Evolutionary conservation across 2,113 vertebrate genomes (phyloP), one percentile per base, ranked within the genome.

Genomic region (Phrynocephalus versicolor): DNA sequence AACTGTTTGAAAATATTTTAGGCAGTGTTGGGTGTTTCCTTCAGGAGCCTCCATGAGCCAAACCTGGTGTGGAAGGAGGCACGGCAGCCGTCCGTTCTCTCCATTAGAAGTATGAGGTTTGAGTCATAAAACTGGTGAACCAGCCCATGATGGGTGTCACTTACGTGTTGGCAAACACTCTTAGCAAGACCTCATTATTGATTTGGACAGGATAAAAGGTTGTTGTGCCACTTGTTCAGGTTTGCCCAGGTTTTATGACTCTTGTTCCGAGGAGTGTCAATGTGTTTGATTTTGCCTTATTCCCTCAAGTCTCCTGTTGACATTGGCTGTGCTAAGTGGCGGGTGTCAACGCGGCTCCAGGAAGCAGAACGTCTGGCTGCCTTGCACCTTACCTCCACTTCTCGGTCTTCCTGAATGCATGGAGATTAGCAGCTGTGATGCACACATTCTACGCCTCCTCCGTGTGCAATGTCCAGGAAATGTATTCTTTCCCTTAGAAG

Each of bases 241-340:
- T 91, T 90, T 93, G 93, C 41, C 65, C 91, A 93, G 92, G 91
- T 93, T 95, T 95, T 95, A 94, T 90, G 89, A 92, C 91, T 92
- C 93, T 91, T 90, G 91, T 93, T 94, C 90, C 80, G 51, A 88
- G 75, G 93, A 93, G 94, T 90, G 72, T 91, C 87, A 83, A 37
- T 65, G 81, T 94, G 90, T 94, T 95, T 95, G 89, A 91, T 79
- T 94, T 95, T 93, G 88, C 83, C 90, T 88, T 88, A 87, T 93
- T 91, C 92, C 88, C 88, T 86, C 88, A 89, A 91, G 82, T 92
- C 90, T 2, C 81, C 83, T 95, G 89, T 95, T 95, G 94, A 95
- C 94, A 90, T 91, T 95, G 93, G 94, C 94, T 92, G 89, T 85
- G 87, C 88, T 73, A 75, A 82, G 33, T 85, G 85, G 87, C 88